phyloP scores from a whole-genome alignment of 2,888 invertebrate species.

The Polymixis flavicincta region DNA sequence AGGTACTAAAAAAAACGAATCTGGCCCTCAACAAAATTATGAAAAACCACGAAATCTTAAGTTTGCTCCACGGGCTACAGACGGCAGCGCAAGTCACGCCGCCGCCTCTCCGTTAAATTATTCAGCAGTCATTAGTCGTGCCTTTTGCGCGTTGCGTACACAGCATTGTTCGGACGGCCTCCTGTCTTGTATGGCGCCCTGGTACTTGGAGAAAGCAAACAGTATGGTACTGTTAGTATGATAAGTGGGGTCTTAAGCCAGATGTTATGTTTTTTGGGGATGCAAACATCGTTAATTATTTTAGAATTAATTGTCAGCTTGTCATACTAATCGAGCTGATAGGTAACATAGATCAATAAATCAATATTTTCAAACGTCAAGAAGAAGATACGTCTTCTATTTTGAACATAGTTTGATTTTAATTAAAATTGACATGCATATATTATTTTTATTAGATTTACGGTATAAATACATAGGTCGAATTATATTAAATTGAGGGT shows the following conservation, averaged over 20 bases:
- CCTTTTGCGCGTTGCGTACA: conserved; percentile 68
- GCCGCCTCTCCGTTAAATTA: conserved; percentile 75
- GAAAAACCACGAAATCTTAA: neutral
- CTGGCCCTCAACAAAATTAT: neutral
- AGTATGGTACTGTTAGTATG: conserved; percentile 40
- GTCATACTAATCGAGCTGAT: neutral
- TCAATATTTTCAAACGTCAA: too few relatives aligned
- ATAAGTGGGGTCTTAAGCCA: conserved; percentile 37
- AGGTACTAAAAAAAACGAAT: neutral
- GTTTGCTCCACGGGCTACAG: conserved; percentile 29
- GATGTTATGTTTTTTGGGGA: conserved; percentile 36
- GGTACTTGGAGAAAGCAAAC: conserved; percentile 62
- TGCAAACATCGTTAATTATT: neutral
- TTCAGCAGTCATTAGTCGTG: conserved; percentile 82
- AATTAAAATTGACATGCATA: too few relatives aligned
- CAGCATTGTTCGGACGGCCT: conserved; percentile 68
- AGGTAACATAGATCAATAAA: too few relatives aligned
- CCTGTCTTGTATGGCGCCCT: conserved; percentile 66
- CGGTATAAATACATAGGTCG: too few relatives aligned
- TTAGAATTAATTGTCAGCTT: conserved; percentile 2
- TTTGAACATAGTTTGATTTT: too few relatives aligned
- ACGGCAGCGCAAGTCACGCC: conserved; percentile 47
- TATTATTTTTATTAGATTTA: too few relatives aligned
- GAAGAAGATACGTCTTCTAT: too few relatives aligned
- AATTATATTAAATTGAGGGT: too few relatives aligned